Evolutionary conservation across 2,888 invertebrate genomes (phyloP), one percentile per base, ranked within the genome.

Genomic region (Tetragonula carbonaria): DNA sequence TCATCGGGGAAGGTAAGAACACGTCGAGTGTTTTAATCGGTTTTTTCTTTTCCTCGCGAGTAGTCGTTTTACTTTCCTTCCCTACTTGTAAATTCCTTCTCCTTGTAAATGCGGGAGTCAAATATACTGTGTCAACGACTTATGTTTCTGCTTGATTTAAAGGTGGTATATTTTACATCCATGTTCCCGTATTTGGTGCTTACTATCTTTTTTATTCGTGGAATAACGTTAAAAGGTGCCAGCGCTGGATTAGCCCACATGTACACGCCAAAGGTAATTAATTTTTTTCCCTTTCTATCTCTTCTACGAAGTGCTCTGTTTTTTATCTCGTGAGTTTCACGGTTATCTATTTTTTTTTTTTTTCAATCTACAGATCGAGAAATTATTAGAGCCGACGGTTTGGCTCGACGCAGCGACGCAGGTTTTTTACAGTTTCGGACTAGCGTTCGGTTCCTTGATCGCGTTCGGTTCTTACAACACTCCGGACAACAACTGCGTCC

Each of bases 371-470:
- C 68, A 98, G 98, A 96, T 98, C 92, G 97, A 97, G 88, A 98
- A 97, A 93, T 95, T 99, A 28, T 95, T 97, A 70, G 97, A 98
- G 91, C 98, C 99, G 0, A 97, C 97, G 8, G 98, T 99, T 0
- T 99, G 99, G 99, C 95, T 99, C 91, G 99, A 99, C 93, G 99
- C 99, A 4, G 99, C 99, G 1, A 99, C 99, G 0, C 99, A 99
- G 95, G 99, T 99, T 4, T 99, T 99, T 95, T 99, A 99, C 95
- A 98, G 98, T 1, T 96, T 96, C 91, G 99, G 99, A 4, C 95
- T 99, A 82, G 99, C 98, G 11, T 99, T 99, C 95, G 99, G 99
- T 4, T 99, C 98, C 0, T 95, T 99, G 81, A 98, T 99, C 91
- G 98, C 99, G 1, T 99, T 99, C 94, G 98, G 99, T 77, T 98